These are phyloP conservation scores for Toxostoma redivivum DNA, from an alignment of 2,113 vertebrate species.

Conservation along the genomic window DNA sequence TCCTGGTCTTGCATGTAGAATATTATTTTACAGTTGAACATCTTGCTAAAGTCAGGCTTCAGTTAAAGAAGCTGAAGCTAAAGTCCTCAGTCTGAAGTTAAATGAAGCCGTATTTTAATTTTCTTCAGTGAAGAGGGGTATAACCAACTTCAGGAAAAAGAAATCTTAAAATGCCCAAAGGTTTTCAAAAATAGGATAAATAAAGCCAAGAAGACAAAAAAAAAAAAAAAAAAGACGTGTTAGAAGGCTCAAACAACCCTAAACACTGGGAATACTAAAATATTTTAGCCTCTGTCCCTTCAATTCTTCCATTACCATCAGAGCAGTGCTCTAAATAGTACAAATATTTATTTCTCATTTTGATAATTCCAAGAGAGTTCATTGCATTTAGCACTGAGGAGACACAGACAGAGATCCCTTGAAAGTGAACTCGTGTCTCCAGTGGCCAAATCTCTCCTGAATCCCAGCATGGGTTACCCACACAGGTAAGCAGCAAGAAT, in stretches of 20 bases:
- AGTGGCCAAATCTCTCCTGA: not conserved
- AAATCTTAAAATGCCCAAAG: not conserved
- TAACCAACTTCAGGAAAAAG: not conserved
- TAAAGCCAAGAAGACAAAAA: not conserved
- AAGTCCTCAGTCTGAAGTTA: not conserved
- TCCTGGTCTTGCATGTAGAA: not conserved
- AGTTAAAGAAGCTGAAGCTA: not conserved
- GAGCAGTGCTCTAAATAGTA: not conserved
- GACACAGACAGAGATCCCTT: not conserved
- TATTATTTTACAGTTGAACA: not conserved
- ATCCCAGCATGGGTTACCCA: not conserved
- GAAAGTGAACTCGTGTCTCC: not conserved
- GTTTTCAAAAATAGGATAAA: not conserved
- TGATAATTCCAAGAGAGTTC: not conserved
- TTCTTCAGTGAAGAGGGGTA: not conserved
- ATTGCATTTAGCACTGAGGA: not conserved
- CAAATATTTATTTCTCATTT: not conserved
- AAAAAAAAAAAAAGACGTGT: not conserved
- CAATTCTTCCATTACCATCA: not conserved
- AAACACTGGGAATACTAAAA: not conserved
- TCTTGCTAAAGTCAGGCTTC: not conserved
- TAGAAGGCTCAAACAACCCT: not conserved
- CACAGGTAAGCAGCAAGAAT: not conserved
- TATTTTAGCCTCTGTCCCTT: not conserved
- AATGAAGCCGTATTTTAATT: not conserved